These are phyloP conservation scores for Alouatta caraya DNA, from an alignment of 2,797 vertebrate genomes.

Conservation along the genomic window DNA sequence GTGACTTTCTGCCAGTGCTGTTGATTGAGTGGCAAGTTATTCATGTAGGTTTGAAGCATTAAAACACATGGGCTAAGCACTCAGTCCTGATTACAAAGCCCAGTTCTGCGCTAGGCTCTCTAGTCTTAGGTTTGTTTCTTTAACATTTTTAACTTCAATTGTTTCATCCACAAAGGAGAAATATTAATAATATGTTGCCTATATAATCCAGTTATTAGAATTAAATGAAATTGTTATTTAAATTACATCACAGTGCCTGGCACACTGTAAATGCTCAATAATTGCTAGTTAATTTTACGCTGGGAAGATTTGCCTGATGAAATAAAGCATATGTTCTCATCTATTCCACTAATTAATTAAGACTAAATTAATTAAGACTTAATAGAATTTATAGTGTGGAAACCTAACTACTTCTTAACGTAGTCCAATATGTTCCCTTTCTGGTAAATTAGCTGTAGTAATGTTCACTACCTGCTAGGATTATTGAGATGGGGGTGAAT, in stretches of 20 bases:
- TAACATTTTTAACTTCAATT: neutral
- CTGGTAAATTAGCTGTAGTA: neutral
- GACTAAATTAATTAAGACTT: constrained; percentile 55
- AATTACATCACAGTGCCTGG: neutral
- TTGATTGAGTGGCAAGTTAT: neutral
- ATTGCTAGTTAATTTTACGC: constrained; percentile 47
- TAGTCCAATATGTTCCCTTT: constrained; percentile 28
- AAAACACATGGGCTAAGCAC: neutral
- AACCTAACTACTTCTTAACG: constrained; percentile 38
- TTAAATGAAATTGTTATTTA: constrained; percentile 37
- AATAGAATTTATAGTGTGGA: constrained; percentile 12
- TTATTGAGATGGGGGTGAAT: neutral
- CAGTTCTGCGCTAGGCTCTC: neutral
- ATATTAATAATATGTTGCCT: neutral
- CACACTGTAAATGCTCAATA: constrained; percentile 20
- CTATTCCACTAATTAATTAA: constrained; percentile 53
- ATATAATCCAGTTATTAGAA: neutral
- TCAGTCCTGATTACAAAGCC: neutral
- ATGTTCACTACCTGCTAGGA: neutral
- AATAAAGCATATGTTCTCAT: constrained; percentile 43
- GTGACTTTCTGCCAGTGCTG: neutral
- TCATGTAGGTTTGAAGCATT: neutral
- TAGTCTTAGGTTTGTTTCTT: neutral
- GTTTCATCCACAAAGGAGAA: neutral
- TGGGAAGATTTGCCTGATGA: constrained; percentile 35